Evolutionary conservation across 2,113 vertebrate species (phyloP), one percentile per base, ranked within the genome.

Genomic region (Lasiurus cinereus): DNA sequence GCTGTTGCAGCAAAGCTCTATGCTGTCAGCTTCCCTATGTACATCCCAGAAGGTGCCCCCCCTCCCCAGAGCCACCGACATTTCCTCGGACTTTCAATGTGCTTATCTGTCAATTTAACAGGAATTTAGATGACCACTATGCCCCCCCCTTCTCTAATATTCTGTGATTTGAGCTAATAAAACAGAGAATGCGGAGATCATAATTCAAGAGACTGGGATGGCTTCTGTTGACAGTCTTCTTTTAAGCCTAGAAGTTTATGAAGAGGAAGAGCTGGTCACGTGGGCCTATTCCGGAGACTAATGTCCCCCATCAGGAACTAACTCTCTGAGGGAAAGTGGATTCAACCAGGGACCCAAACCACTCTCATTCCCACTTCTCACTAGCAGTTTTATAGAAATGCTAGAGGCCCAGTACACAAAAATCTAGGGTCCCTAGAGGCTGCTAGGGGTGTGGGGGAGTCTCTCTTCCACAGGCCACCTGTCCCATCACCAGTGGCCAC

Each of bases 61-160:
- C 29, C 1, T 14, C 46, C 29, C 1, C 27, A 11, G 10, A 31
- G n/a, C 39, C 24, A 95, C 15, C 59, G 33, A 16, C 16, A 29
- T 77, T 50, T 90, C 66, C 70, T 80, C 15, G 3, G 10, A 43
- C 1, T 69, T 66, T 50, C 18, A 6, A 39, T 79, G 48, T 78
- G 83, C 83, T 94, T 29, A 73, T 50, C 50, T 82, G 69, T 92
- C 62, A 72, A 4, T 8, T 66, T 89, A 54, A 72, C 15, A 70
- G 19, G n/a, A 39, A 67, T 66, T 52, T 59, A 72, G 48, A 46
- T 46, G 19, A 13, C 39, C 39, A 6, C 5, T 62, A 5, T 54
- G 29, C 43, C 59, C 56, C 12, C 33, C 56, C 24, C 56, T 59
- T 56, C 22, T 62, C 56, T 62, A 22, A 59, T 24, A 11, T 24